phyloP scores from a whole-genome alignment of 2,797 vertebrate species.

The Remorina albescens region DNA sequence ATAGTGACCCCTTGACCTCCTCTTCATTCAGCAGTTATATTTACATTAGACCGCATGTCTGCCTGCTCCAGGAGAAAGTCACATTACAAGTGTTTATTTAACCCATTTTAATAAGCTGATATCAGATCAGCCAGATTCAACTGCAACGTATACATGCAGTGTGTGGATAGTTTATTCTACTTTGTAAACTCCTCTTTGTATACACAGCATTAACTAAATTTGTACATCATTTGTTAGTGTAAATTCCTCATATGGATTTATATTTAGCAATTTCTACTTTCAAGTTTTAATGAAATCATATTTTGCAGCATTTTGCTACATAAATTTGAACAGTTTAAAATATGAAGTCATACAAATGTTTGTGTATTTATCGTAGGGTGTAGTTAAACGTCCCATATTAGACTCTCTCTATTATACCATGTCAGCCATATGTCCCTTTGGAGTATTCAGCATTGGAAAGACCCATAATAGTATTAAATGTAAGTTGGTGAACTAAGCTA shows the following conservation, averaged over 20 bases:
- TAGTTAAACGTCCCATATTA: no score
- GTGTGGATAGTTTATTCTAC: background rate
- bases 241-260: background rate
- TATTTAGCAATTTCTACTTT: background rate
- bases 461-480: no score
- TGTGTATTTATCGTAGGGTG: no score
- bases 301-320: background rate
- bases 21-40: constrained; percentile 50
- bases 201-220: background rate
- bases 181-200: background rate
- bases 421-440: no score
- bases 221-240: background rate
- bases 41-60: constrained; percentile 37
- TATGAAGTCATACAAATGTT: no score
- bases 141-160: constrained; percentile 2
- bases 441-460: no score
- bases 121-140: constrained; percentile 24
- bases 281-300: no score
- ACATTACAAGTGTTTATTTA: constrained; percentile 61
- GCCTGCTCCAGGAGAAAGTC: constrained; percentile 27
- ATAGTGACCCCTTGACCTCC: constrained; percentile 58
- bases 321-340: no score
- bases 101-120: constrained; percentile 51
- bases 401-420: no score
- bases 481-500: no score